Percentiles rank a stretch among this genome's conserved stretches.
Evolutionary conservation across 2,888 invertebrate genomes (phyloP).

Genomic region (Andrena minutula): DNA sequence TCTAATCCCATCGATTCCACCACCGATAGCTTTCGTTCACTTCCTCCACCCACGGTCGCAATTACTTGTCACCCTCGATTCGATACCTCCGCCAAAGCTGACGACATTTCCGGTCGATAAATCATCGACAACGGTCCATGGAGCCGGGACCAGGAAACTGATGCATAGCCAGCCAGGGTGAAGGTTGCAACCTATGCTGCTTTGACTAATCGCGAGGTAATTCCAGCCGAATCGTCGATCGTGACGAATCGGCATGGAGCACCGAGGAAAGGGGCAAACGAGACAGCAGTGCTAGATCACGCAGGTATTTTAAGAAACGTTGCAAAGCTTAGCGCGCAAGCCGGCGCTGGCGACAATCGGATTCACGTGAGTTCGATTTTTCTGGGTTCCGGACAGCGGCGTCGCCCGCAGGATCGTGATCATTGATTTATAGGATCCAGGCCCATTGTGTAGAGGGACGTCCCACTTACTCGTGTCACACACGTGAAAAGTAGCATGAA

Average conservation of each 20-base stretch:
- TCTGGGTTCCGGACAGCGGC: conserved; percentile 22
- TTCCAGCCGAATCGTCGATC: conserved; percentile 28
- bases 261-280: conserved; percentile 27
- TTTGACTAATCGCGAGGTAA: conserved; percentile 58
- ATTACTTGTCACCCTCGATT: conserved; percentile 57
- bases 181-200: conserved; percentile 16
- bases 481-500: conserved; percentile 64
- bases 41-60: conserved; percentile 35
- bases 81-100: conserved; percentile 32
- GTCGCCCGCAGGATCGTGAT: conserved; percentile 50
- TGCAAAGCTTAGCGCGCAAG: not conserved
- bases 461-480: conserved; percentile 66
- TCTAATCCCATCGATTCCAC: not conserved
- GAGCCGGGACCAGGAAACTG: conserved; percentile 40
- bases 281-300: not conserved
- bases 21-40: conserved; percentile 16
- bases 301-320: not conserved
- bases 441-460: conserved; percentile 62
- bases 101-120: conserved; percentile 58
- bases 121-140: conserved; percentile 49
- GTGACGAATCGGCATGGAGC: conserved; percentile 45
- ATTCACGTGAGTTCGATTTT: conserved; percentile 23
- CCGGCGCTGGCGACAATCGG: conserved; percentile 8
- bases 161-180: conserved; percentile 29
- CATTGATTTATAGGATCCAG: conserved; percentile 67